Conservation (phyloP, 1,140 invertebrate genomes). For the Andrena cerasifolii region DNA sequence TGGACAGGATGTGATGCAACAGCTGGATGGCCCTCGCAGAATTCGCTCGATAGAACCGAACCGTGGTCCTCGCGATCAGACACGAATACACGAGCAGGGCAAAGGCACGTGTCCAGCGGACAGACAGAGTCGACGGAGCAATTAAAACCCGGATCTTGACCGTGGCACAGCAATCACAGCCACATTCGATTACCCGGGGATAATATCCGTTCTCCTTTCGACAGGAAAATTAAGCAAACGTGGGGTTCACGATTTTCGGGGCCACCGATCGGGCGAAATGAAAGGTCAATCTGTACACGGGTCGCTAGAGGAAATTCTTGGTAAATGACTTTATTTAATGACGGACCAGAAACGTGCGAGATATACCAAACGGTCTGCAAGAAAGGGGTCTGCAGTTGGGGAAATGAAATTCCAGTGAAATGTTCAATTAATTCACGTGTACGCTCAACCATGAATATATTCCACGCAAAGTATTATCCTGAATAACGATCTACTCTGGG, state of each 20-base stretch:
- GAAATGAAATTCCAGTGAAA: no score
- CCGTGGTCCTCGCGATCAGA: neutral
- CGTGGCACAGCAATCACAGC: constrained; percentile 31
- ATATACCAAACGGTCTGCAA: no score
- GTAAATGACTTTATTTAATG: neutral
- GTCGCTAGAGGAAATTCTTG: neutral
- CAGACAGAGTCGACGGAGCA: constrained; percentile 55
- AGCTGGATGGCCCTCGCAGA: neutral
- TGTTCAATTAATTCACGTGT: no score
- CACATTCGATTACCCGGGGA: constrained; percentile 58
- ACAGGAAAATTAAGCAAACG: constrained; percentile 5
- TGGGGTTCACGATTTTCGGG: neutral
- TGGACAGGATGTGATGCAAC: constrained; percentile 16
- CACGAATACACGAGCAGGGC: neutral
- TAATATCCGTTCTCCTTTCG: constrained; percentile 29
- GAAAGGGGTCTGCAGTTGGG: no score
- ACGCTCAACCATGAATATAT: no score
- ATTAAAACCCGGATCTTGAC: constrained; percentile 59
- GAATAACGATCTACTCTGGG: no score
- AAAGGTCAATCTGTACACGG: neutral
- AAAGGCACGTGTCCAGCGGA: neutral
- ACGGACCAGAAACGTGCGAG: neutral
- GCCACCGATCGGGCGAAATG: neutral
- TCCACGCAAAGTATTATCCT: no score
- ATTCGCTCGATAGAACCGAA: neutral